Evolutionary conservation across 2,113 vertebrate species (phyloP), one percentile per base, ranked within the genome.

Genomic region (Hystrix brachyura): DNA sequence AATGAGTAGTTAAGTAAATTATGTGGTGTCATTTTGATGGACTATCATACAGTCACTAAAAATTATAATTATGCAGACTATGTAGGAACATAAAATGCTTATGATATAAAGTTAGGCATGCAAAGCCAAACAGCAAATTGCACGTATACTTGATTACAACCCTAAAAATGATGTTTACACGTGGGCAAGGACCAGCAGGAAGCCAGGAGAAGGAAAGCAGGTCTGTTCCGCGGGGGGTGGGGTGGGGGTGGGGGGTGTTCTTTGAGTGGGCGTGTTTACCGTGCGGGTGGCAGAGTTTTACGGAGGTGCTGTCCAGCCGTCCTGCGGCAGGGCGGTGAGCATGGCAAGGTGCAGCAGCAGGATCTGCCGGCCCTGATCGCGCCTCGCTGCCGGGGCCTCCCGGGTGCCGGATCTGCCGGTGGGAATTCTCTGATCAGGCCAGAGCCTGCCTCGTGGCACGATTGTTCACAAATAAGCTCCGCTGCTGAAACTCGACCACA

Each of bases 81-180:
- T 51, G 89, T 87, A 86, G 95, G 59, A 92, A 90, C 90, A 74
- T 94, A 90, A 95, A 94, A 87, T 91, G 94, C 94, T 96, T 90
- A 85, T 85, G 94, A 78, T 90, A 92, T 85, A 85, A 96, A 88
- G 95, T 92, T 81, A 82, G 76, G 86, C 95, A 91, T 0, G 60
- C 65, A 78, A 95, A 94, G 46, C 1, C 5, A 93, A 93, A 84
- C 62, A 90, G 84, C 71, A 95, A 95, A 97, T 97, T 97, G 90
- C 95, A 95, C 1, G 51, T 90, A 85, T 64, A 85, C 88, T 97
- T 97, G 95, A 95, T 97, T 97, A 97, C 81, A 74, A 82, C 90
- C 93, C 81, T 92, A 79, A 95, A 93, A 93, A 90, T 94, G 94
- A 43, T 97, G 96, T 96, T 97, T 96, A 92, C 87, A 95, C 88